Conservation (phyloP, 2,113 vertebrate genomes). For the Catharus bicknelli region DNA sequence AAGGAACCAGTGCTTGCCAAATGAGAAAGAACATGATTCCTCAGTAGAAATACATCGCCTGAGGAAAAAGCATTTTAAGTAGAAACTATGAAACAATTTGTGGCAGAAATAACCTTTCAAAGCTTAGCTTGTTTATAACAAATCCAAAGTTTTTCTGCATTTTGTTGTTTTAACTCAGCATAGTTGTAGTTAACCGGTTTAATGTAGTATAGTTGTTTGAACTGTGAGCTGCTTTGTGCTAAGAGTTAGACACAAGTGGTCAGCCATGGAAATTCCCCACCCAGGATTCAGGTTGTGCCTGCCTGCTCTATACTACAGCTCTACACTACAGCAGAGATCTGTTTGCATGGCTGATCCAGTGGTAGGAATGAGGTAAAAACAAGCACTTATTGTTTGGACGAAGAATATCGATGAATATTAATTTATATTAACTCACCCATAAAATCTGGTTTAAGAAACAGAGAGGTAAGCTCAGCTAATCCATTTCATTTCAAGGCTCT, state of each 20-base stretch:
- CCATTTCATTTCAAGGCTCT: not conserved
- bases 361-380: not conserved
- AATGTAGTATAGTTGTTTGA: not conserved
- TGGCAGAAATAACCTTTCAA: not conserved
- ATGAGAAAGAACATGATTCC: not conserved
- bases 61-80: not conserved
- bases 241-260: not conserved
- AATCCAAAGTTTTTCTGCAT: not conserved
- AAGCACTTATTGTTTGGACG: accelerated
- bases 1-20: not conserved
- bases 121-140: not conserved
- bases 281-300: not conserved
- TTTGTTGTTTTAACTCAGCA: not conserved
- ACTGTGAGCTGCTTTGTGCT: not conserved
- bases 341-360: not conserved
- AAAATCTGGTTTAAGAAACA: not conserved
- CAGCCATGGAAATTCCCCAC: not conserved
- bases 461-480: not conserved
- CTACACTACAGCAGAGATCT: not conserved
- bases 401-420: not conserved
- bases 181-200: not conserved
- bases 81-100: not conserved
- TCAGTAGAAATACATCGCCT: not conserved
- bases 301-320: not conserved
- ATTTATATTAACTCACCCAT: not conserved